These are phyloP conservation scores for Aegithalos caudatus DNA, from an alignment of 2,113 vertebrate genomes.

Conservation along the genomic window DNA sequence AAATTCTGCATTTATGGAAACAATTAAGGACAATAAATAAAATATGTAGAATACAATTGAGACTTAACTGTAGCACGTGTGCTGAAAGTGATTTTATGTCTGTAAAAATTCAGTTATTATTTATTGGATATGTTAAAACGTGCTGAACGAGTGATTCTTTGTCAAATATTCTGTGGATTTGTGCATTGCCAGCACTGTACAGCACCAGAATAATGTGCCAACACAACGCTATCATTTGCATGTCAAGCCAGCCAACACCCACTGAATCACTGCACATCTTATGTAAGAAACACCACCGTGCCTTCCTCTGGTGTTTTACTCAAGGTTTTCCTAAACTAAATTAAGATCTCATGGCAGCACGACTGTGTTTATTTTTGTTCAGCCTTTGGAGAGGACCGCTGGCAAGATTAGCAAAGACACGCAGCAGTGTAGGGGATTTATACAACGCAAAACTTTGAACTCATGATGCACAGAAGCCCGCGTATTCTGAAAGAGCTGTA, in stretches of 20 bases:
- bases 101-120: not conserved
- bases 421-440: accelerated
- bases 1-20: not conserved
- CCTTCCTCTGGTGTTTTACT: not conserved
- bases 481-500: accelerated
- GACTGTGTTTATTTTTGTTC: not conserved
- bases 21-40: not conserved
- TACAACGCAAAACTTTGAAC: accelerated
- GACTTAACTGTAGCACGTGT: not conserved
- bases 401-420: not conserved
- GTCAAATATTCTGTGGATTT: not conserved
- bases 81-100: not conserved
- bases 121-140: not conserved
- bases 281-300: not conserved
- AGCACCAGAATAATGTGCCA: not conserved
- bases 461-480: accelerated
- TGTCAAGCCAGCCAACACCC: not conserved
- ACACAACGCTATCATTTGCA: not conserved
- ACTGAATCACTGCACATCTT: not conserved
- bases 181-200: not conserved
- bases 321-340: not conserved
- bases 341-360: not conserved
- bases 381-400: accelerated
- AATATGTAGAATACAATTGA: not conserved
- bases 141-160: not conserved